These are phyloP conservation scores for Platysteira castanea DNA, from an alignment of 2,113 vertebrate genomes.

Conservation along the genomic window DNA sequence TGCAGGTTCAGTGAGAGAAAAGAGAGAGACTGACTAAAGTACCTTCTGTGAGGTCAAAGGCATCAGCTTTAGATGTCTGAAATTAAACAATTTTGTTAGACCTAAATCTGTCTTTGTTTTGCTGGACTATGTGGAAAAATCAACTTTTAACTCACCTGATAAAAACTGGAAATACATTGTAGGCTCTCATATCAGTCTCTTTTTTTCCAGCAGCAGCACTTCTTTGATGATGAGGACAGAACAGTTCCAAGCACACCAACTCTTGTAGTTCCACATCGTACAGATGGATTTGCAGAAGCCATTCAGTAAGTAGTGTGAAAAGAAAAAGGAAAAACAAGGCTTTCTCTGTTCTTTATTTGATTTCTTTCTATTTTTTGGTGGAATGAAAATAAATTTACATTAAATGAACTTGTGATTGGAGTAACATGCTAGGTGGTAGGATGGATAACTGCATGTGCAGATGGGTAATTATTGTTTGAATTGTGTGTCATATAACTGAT, in stretches of 20 bases:
- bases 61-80: background rate
- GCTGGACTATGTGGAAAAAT: background rate
- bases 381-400: background rate
- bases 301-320: conserved; percentile 84
- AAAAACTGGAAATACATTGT: background rate
- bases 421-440: background rate
- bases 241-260: conserved; percentile 95
- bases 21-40: background rate
- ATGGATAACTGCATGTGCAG: background rate
- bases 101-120: background rate
- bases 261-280: conserved; percentile 86
- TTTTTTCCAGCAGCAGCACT: conserved; percentile 80
- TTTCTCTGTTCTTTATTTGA: background rate
- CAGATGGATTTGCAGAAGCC: conserved; percentile 91
- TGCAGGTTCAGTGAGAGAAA: background rate
- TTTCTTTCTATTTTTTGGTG: background rate
- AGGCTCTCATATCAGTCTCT: background rate
- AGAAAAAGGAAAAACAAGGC: background rate
- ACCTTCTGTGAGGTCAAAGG: background rate
- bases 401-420: background rate
- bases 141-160: background rate
- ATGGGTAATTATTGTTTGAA: background rate
- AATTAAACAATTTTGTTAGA: background rate
- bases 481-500: background rate
- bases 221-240: conserved; percentile 93